These are phyloP conservation scores for Orchesellides sinensis DNA, from an alignment of 2,888 invertebrate genomes.

Conservation along the genomic window DNA sequence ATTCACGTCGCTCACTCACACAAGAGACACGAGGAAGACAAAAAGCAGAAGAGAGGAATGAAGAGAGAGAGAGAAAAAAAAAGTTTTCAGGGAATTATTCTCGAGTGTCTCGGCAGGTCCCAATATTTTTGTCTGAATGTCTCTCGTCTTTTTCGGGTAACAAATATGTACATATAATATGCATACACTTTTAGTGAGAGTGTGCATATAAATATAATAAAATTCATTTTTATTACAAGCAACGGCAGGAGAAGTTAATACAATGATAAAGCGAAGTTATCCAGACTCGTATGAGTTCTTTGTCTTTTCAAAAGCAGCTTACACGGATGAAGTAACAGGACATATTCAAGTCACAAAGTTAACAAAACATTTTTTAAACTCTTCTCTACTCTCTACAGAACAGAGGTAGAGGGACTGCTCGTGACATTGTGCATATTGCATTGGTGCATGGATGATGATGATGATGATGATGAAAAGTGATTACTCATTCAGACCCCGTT, in stretches of 20 bases:
- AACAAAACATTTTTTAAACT: constrained; percentile 53
- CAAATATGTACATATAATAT: constrained; percentile 15
- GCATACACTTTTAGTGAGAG: not conserved
- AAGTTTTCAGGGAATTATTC: constrained; percentile 46
- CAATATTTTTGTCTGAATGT: constrained; percentile 47
- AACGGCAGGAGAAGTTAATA: not conserved
- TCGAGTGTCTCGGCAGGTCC: constrained; percentile 53
- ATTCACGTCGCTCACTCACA: constrained; percentile 44
- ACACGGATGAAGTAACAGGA: constrained; percentile 57
- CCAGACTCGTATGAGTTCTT: constrained; percentile 14
- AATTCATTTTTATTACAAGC: not conserved
- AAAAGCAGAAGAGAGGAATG: constrained; percentile 29
- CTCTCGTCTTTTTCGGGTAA: constrained; percentile 8
- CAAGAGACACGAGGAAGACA: constrained; percentile 33
- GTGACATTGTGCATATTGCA: constrained; percentile 54
- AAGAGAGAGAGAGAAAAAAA: constrained; percentile 24
- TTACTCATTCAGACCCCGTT: constrained; percentile 59
- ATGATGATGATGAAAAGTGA: constrained; percentile 55
- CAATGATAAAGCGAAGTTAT: not conserved
- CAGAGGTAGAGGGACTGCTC: constrained; percentile 40
- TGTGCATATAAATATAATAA: not conserved
- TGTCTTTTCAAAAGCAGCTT: constrained; percentile 45
- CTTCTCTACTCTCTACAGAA: no score
- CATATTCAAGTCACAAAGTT: constrained; percentile 47
- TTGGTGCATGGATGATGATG: constrained; percentile 14